phyloP scores from a whole-genome alignment of 2,113 vertebrate species.

The Crocuta crocuta region DNA sequence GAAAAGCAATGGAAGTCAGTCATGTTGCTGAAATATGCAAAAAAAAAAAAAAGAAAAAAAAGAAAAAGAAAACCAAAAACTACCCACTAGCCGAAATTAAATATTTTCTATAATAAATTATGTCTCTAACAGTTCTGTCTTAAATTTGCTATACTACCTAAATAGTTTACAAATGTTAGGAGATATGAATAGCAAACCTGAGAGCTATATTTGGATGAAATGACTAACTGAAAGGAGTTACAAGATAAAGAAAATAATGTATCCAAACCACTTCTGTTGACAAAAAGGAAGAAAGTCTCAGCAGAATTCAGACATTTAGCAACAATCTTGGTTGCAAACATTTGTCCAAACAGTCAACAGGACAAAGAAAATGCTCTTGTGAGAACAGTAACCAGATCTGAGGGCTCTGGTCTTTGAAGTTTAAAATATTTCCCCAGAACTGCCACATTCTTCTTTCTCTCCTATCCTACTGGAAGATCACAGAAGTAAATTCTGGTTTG shows the following conservation, averaged over 20 bases:
- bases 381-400: constrained; percentile 62
- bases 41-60: too few relatives aligned
- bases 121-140: not conserved
- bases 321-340: constrained; percentile 49
- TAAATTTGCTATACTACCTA: constrained; percentile 33
- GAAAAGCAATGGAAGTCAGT: not conserved
- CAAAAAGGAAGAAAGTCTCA: not conserved
- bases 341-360: constrained; percentile 48
- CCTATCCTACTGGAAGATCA: constrained; percentile 27
- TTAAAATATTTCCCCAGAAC: constrained; percentile 52
- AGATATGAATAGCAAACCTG: constrained; percentile 22
- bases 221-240: not conserved
- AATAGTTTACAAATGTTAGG: constrained; percentile 19
- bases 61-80: not conserved
- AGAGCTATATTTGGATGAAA: constrained; percentile 34
- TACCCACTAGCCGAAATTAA: not conserved
- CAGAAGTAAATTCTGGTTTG: constrained; percentile 60
- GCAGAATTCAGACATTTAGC: constrained; percentile 53
- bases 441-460: constrained; percentile 56
- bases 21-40: not conserved
- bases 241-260: not conserved
- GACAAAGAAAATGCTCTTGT: constrained; percentile 50
- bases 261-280: not conserved
- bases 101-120: constrained; percentile 11
- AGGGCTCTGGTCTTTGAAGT: constrained; percentile 66